Evolutionary conservation across 2,113 vertebrate species (phyloP).

Genomic region (Oncorhynchus clarkii): DNA sequence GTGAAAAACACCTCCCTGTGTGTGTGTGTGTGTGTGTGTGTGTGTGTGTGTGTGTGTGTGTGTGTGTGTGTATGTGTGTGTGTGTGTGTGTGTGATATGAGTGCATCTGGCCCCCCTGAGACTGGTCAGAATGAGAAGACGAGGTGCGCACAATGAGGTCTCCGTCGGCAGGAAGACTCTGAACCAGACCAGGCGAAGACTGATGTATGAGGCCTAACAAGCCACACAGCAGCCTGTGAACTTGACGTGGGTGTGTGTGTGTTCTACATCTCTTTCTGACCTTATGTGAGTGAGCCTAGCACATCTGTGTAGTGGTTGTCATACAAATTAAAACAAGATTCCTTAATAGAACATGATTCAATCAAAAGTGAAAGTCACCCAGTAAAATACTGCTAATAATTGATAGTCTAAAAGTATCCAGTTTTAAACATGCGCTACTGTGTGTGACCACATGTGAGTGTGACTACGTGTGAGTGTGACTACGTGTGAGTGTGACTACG

Average conservation of each 20-base stretch:
- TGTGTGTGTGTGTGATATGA: neutral
- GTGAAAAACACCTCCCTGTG: neutral
- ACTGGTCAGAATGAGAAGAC: constrained; percentile 57
- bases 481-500: too few relatives aligned
- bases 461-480: too few relatives aligned
- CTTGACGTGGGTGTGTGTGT: constrained; percentile 8
- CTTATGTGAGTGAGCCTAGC: too few relatives aligned
- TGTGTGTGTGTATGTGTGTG: neutral
- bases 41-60: neutral
- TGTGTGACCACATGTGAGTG: too few relatives aligned
- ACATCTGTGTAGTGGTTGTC: too few relatives aligned
- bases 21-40: constrained; percentile 1
- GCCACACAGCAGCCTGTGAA: constrained; percentile 40
- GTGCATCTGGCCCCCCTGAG: constrained; percentile 43
- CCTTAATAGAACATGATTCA: too few relatives aligned
- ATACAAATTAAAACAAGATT: too few relatives aligned
- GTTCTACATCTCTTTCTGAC: neutral
- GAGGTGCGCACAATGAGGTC: constrained; percentile 58
- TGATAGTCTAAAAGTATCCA: too few relatives aligned
- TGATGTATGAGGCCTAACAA: constrained; percentile 53
- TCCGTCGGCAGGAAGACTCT: constrained; percentile 35
- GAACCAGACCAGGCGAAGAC: constrained; percentile 46
- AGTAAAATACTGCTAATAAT: too few relatives aligned
- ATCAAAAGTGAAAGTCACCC: too few relatives aligned
- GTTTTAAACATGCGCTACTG: too few relatives aligned